Evolutionary conservation across 2,888 invertebrate genomes (phyloP).

Genomic region (Polyommatus iphigenia): DNA sequence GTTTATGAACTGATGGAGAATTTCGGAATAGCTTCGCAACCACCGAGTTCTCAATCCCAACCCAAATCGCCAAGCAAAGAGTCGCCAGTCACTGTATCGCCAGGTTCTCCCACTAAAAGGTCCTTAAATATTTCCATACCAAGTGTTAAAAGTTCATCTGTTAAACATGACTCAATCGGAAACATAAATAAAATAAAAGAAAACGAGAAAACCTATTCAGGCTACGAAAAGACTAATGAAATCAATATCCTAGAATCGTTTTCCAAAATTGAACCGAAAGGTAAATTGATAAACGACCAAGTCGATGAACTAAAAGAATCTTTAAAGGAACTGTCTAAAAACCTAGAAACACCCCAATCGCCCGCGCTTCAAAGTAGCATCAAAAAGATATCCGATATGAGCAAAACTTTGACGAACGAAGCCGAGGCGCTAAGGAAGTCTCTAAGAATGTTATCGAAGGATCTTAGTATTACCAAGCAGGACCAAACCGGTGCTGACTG

Average conservation of each 20-base stretch:
- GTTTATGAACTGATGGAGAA: background rate
- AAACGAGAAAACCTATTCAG: background rate
- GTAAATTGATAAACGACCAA: conserved; percentile 45
- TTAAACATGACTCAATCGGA: background rate
- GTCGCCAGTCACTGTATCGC: conserved; percentile 15
- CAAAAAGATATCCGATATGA: conserved; percentile 67
- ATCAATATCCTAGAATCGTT: conserved; percentile 46
- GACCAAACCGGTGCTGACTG: conserved; percentile 55
- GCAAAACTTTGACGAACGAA: conserved; percentile 65
- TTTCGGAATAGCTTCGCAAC: background rate
- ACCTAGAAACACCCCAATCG: conserved; percentile 45
- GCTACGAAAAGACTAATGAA: conserved; percentile 36
- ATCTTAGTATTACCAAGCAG: conserved; percentile 61
- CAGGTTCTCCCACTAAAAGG: conserved; percentile 35
- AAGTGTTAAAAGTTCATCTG: conserved; percentile 32
- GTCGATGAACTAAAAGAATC: conserved; percentile 42
- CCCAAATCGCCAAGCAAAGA: background rate
- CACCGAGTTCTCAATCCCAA: conserved; percentile 8
- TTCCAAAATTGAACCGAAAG: conserved; percentile 51
- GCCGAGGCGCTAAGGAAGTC: conserved; percentile 66
- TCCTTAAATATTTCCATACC: conserved; percentile 37
- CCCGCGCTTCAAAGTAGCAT: conserved; percentile 56
- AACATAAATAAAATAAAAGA: conserved; percentile 2
- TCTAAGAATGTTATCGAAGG: conserved; percentile 61
- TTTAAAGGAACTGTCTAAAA: conserved; percentile 50